Evolutionary conservation across 2,113 vertebrate species (phyloP), one percentile per base, ranked within the genome.

Genomic region (Pomatostomus ruficeps): DNA sequence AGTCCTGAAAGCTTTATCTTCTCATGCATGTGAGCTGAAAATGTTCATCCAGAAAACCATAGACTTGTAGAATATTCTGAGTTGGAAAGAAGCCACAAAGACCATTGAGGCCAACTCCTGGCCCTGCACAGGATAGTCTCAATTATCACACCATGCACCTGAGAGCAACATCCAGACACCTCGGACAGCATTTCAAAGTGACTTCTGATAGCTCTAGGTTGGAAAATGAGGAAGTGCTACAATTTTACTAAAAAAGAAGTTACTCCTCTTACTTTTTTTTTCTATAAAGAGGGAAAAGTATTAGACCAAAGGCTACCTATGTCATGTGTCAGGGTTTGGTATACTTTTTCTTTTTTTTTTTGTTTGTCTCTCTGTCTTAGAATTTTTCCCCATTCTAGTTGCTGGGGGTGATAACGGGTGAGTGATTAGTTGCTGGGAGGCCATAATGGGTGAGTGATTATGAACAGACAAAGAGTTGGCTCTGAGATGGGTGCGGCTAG

Each of bases 111-210:
- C 52, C 45, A 59, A 0, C 23, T 43, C 14, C 12, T 17, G 23
- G 12, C 7, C 24, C 12, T 51, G 23, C 33, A 29, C 26, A 51
- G 36, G 19, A 66, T 28, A 51, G 13, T 28, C 28, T 9, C 36
- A 49, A 33, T 12, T 57, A 42, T 33, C 0, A 0, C 42, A 72
- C 18, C 31, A 49, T 0, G 0, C 9, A 12, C 23, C 28, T 66
- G 23, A 58, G 8, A 45, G 2, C 12, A 29, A 12, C 1, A 0
- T 66, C 20, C 59, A 66, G 29, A 38, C 2, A 1, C 7, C 7
- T 28, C 25, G 28, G 59, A 51, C 36, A 58, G 48, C 5, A 70
- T 43, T 80, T 51, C 15, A 6, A 77, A 65, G 22, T n/a, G 10
- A 81, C 5, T 81, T 77, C 31, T 65, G 24, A 6, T 78, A 62